Evolutionary conservation across 2,113 vertebrate genomes (phyloP), one percentile per base, ranked within the genome.

Genomic region (Bos indicus): DNA sequence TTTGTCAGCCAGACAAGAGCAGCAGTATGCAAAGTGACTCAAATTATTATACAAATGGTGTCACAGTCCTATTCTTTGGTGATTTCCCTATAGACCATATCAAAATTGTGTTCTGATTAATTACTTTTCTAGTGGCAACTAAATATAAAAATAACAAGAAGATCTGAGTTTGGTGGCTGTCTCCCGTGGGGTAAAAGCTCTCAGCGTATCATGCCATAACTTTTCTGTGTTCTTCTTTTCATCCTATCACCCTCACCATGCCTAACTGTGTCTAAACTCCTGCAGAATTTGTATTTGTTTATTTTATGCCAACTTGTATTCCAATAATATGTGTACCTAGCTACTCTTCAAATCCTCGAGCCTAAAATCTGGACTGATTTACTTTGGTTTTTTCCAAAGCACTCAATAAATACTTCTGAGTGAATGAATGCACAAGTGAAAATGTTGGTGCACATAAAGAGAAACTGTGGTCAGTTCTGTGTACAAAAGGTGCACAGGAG

Each of bases 61-160:
- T 59, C 19, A 7, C n/a, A 80, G 64, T 77, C 46, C 51, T 96
- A 1, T 83, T 90, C 46, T 93, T 86, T 43, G 30, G 40, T 92
- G 94, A 97, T 96, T 98, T 97, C 82, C 92, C 86, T 71, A 64
- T 19, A 95, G 86, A 94, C 71, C 28, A 21, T 83, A 87, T 90
- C 52, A 94, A 94, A 96, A 84, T 90, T 84, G 57, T 97, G 48
- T 94, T 94, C 86, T 83, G 77, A 96, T 94, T 97, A 97, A 95
- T 86, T 94, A 95, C 89, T 95, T 95, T 91, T 96, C 62, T 64
- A 30, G 51, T 91, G 43, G 46, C 82, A 96, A 83, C 54, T 91
- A 96, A 96, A 86, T 83, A 94, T 96, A 74, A 83, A 96, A 96
- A 87, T 88, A 94, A 56, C 57, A 93, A 83, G 92, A 84, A 83